These are phyloP conservation scores for Chrysaora quinquecirrha DNA, from an alignment of 30 jellyfish, hydroid and myxozoan genomes.

Conservation along the genomic window DNA sequence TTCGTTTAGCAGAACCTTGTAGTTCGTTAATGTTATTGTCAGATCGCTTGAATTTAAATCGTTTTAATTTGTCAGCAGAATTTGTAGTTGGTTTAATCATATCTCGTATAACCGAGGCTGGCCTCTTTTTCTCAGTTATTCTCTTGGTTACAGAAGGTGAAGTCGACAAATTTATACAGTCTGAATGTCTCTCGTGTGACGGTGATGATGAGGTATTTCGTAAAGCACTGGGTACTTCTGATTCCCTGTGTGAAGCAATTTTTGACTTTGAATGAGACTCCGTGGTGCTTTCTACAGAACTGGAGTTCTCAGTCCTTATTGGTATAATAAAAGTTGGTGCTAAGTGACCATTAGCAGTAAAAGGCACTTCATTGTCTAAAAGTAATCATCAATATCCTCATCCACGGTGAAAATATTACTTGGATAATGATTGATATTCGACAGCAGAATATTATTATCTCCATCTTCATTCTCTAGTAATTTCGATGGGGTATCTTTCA, in stretches of 20 bases:
- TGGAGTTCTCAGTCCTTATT: not conserved
- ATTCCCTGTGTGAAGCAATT: too few species aligned
- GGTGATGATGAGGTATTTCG: too few species aligned
- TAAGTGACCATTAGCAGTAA: not conserved
- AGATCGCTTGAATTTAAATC: not conserved
- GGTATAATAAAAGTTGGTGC: not conserved
- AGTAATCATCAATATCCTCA: slow-evolving; percentile 1
- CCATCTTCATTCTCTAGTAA: not conserved
- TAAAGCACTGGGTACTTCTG: too few species aligned
- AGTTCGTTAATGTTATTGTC: too few species aligned
- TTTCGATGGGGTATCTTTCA: not conserved
- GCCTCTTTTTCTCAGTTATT: not conserved
- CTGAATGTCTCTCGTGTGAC: too few species aligned
- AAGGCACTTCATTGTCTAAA: not conserved
- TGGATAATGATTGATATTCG: not conserved
- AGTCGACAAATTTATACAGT: too few species aligned
- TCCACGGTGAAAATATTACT: not conserved
- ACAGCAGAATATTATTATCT: not conserved
- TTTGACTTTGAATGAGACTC: too few species aligned
- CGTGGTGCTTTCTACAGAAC: not conserved
- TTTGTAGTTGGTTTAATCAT: not conserved
- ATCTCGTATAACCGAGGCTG: not conserved
- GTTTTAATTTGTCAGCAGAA: not conserved
- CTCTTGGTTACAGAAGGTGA: too few species aligned
- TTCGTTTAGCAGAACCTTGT: too few species aligned